Conservation (phyloP, 2,113 vertebrate genomes). For the Suncus etruscus region DNA sequence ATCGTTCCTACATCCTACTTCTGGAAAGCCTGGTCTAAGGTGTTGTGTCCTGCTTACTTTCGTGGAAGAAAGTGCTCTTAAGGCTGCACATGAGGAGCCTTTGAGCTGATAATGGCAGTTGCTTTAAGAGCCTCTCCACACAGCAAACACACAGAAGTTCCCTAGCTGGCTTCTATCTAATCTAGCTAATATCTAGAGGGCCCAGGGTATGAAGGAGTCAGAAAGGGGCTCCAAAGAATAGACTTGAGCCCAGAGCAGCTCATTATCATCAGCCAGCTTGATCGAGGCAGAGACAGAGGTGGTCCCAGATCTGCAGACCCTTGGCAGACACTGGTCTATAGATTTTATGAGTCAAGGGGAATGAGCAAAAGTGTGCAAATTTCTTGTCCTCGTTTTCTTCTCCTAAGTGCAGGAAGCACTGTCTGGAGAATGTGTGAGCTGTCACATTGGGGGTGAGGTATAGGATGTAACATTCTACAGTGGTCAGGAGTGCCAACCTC, state of each 20-base stretch:
- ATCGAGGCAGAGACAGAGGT: background rate
- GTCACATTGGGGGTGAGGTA: background rate
- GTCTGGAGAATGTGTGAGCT: slow-evolving; percentile 13
- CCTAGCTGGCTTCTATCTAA: background rate
- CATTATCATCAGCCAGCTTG: slow-evolving; percentile 67
- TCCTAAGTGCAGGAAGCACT: background rate
- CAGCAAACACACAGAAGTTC: slow-evolving; percentile 48
- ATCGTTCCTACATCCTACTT: no score
- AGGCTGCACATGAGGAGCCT: background rate
- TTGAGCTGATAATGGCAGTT: slow-evolving; percentile 37
- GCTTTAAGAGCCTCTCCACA: slow-evolving; percentile 25
- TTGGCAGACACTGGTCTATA: background rate
- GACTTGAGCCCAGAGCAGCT: slow-evolving; percentile 64
- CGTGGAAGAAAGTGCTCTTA: slow-evolving; percentile 49
- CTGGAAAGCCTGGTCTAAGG: slow-evolving; percentile 56
- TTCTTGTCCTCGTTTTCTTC: background rate
- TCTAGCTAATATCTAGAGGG: background rate
- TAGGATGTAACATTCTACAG: background rate
- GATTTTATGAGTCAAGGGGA: slow-evolving; percentile 40
- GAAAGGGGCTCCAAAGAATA: slow-evolving; percentile 49
- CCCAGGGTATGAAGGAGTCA: background rate
- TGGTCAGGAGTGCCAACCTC: background rate
- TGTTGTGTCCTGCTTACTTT: slow-evolving; percentile 51
- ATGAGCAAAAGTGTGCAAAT: background rate
- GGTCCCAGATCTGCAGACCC: background rate